These are phyloP conservation scores for Hanleya hanleyi DNA, from an alignment of 2,888 invertebrate species.

Conservation along the genomic window DNA sequence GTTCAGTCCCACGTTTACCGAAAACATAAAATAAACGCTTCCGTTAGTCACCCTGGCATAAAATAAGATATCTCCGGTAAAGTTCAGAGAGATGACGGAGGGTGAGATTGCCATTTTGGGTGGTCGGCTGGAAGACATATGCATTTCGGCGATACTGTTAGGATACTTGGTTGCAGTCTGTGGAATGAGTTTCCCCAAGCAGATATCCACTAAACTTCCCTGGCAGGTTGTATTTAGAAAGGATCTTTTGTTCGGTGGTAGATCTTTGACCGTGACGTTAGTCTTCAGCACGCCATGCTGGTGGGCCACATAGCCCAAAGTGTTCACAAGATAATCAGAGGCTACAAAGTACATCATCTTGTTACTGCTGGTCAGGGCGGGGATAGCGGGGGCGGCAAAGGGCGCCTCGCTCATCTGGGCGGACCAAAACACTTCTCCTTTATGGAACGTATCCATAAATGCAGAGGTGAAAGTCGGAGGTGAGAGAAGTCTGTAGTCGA, in stretches of 20 bases:
- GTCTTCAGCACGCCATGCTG: neutral
- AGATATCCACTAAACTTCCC: neutral
- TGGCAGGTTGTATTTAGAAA: slow-evolving; percentile 10
- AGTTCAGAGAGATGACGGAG: neutral
- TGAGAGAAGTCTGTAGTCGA: slow-evolving; percentile 17
- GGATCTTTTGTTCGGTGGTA: slow-evolving; percentile 1
- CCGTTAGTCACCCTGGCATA: neutral
- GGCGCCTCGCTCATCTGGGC: neutral
- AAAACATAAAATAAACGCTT: neutral
- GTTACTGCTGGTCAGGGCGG: neutral
- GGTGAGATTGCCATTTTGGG: neutral
- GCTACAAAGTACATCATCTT: slow-evolving; percentile 12
- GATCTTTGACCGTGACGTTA: neutral
- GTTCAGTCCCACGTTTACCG: neutral
- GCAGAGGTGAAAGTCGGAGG: slow-evolving; percentile 9
- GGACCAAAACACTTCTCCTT: slow-evolving; percentile 15
- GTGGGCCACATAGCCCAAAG: neutral
- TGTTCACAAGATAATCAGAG: slow-evolving; percentile 15
- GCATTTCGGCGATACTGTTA: neutral
- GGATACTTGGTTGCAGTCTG: slow-evolving; percentile 5
- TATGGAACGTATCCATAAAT: slow-evolving; percentile 6
- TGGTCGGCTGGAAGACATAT: neutral
- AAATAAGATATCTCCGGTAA: slow-evolving; percentile 7
- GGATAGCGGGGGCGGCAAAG: neutral
- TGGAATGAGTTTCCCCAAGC: slow-evolving; percentile 7